phyloP scores from a whole-genome alignment of 2,113 vertebrate genomes.

The Neogobius melanostomus region DNA sequence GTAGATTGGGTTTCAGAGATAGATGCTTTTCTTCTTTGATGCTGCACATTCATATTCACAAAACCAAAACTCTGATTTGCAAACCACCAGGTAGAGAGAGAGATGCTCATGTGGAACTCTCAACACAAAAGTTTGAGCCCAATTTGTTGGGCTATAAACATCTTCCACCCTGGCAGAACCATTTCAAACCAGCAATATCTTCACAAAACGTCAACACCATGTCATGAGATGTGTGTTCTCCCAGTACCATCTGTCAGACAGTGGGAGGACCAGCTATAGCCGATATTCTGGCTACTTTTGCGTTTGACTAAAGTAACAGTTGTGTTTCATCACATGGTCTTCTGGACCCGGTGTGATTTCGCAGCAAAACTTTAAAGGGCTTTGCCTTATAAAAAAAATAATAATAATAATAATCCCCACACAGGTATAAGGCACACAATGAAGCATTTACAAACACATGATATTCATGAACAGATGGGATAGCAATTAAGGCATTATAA shows the following conservation, averaged over 20 bases:
- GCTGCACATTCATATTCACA: background rate
- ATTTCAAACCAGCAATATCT: conserved; percentile 12
- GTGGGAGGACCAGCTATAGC: conserved; percentile 35
- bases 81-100: background rate
- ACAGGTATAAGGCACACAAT: too few species aligned
- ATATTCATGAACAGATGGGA: too few species aligned
- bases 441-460: too few species aligned
- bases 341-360: conserved; percentile 38
- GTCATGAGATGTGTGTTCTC: conserved; percentile 49
- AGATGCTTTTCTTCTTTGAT: background rate
- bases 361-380: conserved; percentile 64
- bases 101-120: too few species aligned
- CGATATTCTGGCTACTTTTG: conserved; percentile 21
- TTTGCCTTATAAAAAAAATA: conserved; percentile 34
- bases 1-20: background rate
- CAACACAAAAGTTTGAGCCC: too few species aligned
- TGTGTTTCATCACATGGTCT: conserved; percentile 40
- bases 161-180: background rate
- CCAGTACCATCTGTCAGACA: conserved; percentile 20
- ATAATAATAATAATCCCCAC: too few species aligned
- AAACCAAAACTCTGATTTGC: background rate
- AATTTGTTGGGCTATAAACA: background rate
- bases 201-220: conserved; percentile 43
- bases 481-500: too few species aligned
- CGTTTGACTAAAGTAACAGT: conserved; percentile 53